Evolutionary conservation across 2,113 vertebrate genomes (phyloP).

Genomic region (Pangasianodon hypophthalmus): DNA sequence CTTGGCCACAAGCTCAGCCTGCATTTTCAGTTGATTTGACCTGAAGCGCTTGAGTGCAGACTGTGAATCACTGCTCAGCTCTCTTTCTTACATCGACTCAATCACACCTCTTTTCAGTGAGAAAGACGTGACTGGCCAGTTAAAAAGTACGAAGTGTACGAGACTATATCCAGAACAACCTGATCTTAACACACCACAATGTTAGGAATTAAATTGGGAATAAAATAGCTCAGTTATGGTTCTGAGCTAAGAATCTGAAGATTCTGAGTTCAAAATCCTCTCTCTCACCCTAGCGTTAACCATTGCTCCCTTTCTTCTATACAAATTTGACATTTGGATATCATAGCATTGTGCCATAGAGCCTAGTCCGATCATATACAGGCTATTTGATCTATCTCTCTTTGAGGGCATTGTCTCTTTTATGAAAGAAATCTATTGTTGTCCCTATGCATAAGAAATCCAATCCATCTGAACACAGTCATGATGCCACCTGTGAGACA

Average conservation of each 20-base stretch:
- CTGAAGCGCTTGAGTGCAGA: neutral
- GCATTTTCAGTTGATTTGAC: slow-evolving; percentile 19
- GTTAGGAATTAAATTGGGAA: neutral
- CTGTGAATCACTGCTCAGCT: neutral
- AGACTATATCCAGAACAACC: neutral
- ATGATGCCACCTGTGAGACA: slow-evolving; percentile 17
- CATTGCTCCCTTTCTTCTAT: neutral
- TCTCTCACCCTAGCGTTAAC: neutral
- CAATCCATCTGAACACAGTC: slow-evolving; percentile 1
- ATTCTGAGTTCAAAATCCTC: neutral
- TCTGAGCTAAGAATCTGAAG: neutral
- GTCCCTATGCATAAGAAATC: neutral
- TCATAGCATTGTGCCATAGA: neutral
- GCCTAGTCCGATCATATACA: neutral
- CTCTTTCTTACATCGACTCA: neutral
- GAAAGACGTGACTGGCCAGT: slow-evolving; percentile 9
- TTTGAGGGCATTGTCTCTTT: neutral
- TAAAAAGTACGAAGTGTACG: neutral
- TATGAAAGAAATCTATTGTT: slow-evolving; percentile 20
- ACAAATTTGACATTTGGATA: neutral
- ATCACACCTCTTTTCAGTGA: neutral
- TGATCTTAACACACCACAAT: neutral
- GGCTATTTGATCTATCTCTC: slow-evolving; percentile 1
- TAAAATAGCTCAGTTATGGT: neutral
- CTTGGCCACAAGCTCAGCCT: neutral